A percentile compares a stretch with the other conserved stretches of the same genome.
Evolutionary conservation across 1,140 invertebrate genomes (phyloP).

Genomic region (Lethrus apterus): DNA sequence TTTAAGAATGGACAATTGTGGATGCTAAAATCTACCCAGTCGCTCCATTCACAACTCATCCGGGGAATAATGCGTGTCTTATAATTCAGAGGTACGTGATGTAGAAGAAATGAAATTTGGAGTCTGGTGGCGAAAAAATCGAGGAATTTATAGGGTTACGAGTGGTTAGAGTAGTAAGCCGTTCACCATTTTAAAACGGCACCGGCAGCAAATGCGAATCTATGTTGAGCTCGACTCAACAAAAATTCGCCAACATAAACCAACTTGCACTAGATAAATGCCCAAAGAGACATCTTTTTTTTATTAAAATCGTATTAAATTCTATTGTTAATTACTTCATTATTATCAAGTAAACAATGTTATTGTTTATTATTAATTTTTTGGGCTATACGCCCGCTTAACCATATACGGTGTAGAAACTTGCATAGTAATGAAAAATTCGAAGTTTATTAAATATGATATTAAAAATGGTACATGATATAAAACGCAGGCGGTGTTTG

Average conservation of each 20-base stretch:
- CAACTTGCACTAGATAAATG: slow-evolving; percentile 23
- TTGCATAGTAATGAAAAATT: slow-evolving; percentile 35
- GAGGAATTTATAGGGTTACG: slow-evolving; percentile 1
- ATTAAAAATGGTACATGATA: slow-evolving; percentile 40
- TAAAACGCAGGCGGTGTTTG: slow-evolving; percentile 31
- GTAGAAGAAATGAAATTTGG: slow-evolving; percentile 4
- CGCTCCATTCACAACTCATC: slow-evolving; percentile 9
- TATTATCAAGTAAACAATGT: slow-evolving; percentile 35
- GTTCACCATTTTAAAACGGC: slow-evolving; percentile 15
- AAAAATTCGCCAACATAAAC: slow-evolving; percentile 12
- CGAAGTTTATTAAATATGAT: slow-evolving; percentile 38
- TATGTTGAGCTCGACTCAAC: slow-evolving; percentile 4
- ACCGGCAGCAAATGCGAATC: slow-evolving; percentile 13
- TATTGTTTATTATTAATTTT: slow-evolving; percentile 34
- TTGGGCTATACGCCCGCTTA: slow-evolving; percentile 21
- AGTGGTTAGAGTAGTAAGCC: not conserved
- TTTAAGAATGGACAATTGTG: slow-evolving; percentile 27
- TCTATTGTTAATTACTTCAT: slow-evolving; percentile 33
- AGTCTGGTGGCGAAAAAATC: not conserved
- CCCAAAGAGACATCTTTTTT: slow-evolving; percentile 34
- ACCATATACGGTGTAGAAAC: slow-evolving; percentile 26
- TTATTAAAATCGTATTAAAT: slow-evolving; percentile 39
- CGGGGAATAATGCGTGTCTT: slow-evolving; percentile 10
- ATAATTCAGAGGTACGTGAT: no score
- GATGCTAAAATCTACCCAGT: slow-evolving; percentile 26